A percentile compares a stretch with the other conserved stretches of the same genome.
Conservation (phyloP, 1,140 invertebrate species). For the Ceratosolen solmsi region DNA sequence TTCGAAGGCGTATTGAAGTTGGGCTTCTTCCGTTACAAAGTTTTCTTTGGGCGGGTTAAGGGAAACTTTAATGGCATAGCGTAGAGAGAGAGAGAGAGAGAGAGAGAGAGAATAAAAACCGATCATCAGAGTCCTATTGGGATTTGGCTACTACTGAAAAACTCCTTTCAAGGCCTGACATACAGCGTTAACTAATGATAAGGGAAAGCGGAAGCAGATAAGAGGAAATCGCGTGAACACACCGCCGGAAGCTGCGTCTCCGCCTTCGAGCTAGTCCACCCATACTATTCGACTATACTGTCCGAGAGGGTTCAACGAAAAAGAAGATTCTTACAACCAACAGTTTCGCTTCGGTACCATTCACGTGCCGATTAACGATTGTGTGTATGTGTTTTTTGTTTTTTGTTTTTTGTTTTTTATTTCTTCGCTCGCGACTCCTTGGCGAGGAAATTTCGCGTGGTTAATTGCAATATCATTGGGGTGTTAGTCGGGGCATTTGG, state of each 20-base stretch:
- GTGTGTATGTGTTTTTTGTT: too few species aligned
- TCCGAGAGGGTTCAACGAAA: slow-evolving; percentile 34
- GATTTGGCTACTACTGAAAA: slow-evolving; percentile 5
- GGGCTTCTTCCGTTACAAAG: too few species aligned
- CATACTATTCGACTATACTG: not conserved
- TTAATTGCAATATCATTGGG: not conserved
- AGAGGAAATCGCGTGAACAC: slow-evolving; percentile 61
- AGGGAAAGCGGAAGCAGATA: slow-evolving; percentile 68
- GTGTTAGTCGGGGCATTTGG: too few species aligned
- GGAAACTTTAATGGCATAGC: not conserved
- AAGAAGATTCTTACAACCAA: slow-evolving; percentile 1
- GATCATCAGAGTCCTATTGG: not conserved
- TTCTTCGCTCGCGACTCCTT: not conserved
- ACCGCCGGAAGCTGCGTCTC: slow-evolving; percentile 64
- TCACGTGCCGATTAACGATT: slow-evolving; percentile 51
- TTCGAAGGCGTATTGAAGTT: not conserved
- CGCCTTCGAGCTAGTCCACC: slow-evolving; percentile 57
- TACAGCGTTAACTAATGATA: slow-evolving; percentile 53
- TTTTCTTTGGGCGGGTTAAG: not conserved
- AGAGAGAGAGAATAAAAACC: not conserved
- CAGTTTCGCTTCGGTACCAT: slow-evolving; percentile 41
- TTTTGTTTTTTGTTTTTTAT: too few species aligned
- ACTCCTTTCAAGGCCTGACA: slow-evolving; percentile 59
- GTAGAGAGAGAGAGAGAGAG: not conserved
- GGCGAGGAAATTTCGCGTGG: not conserved